Evolutionary conservation across 2,113 vertebrate species (phyloP).

Genomic region (Turnix velox): DNA sequence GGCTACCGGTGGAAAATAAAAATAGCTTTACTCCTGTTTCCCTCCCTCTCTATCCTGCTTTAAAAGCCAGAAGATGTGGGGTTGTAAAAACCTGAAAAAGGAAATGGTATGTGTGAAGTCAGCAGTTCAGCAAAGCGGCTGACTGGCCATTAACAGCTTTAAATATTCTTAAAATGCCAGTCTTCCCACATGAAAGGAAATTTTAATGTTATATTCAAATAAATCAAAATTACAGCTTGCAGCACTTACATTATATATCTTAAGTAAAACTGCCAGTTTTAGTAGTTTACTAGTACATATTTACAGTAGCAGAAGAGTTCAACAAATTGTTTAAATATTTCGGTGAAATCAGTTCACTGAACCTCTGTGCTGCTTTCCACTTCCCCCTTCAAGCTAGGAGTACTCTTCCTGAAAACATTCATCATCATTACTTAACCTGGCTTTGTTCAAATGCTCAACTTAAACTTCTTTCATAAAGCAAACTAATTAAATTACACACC

Average conservation of each 20-base stretch:
- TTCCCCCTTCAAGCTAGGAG: not conserved
- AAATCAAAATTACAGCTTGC: not conserved
- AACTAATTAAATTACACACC: not conserved
- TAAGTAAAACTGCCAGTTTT: not conserved
- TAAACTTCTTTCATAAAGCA: not conserved
- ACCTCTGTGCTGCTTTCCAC: not conserved
- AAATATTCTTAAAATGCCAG: constrained; percentile 48
- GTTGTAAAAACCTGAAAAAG: constrained; percentile 63
- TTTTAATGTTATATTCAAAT: constrained; percentile 34
- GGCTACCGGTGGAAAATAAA: constrained; percentile 6
- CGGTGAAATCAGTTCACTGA: not conserved
- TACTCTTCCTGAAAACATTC: constrained; percentile 32
- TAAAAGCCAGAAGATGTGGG: constrained; percentile 48
- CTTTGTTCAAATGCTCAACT: not conserved
- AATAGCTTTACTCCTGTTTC: not conserved
- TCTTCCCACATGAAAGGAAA: constrained; percentile 43
- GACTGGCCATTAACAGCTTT: constrained; percentile 46
- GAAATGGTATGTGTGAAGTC: constrained; percentile 66
- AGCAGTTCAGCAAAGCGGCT: constrained; percentile 50
- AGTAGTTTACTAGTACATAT: not conserved
- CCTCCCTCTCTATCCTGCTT: constrained; percentile 14
- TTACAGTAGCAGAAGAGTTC: not conserved
- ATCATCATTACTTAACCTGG: not conserved
- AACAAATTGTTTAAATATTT: not conserved
- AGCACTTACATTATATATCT: not conserved